These are phyloP conservation scores for Drosophila sp. DNA, from an alignment of 1,140 invertebrate genomes.

Conservation along the genomic window DNA sequence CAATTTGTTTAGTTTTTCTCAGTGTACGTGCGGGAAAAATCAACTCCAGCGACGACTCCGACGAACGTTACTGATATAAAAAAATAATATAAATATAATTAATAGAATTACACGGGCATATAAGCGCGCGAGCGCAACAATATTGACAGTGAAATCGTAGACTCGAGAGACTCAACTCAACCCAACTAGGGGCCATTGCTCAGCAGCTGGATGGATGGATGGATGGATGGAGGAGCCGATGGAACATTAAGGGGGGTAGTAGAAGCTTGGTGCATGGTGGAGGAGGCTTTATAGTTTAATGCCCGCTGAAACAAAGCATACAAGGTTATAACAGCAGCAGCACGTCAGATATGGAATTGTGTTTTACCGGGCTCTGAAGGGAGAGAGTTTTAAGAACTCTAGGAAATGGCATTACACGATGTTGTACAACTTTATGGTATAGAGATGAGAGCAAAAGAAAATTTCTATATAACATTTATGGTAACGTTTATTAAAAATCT, in stretches of 20 bases:
- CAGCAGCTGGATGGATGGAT: not conserved
- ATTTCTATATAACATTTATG: too few relatives aligned
- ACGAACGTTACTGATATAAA: not conserved
- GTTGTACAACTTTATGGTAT: not conserved
- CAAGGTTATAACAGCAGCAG: constrained; percentile 61
- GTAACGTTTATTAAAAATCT: not conserved
- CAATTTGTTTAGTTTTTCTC: not conserved
- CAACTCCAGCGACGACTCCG: not conserved
- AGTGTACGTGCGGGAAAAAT: constrained; percentile 21
- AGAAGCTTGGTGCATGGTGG: not conserved
- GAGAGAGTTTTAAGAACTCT: constrained; percentile 48
- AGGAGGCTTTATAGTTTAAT: constrained; percentile 57
- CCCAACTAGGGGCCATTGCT: constrained; percentile 11
- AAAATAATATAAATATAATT: constrained; percentile 55
- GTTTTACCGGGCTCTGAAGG: too few relatives aligned
- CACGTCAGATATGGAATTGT: not conserved
- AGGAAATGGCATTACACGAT: constrained; percentile 54
- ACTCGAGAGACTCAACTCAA: constrained; percentile 19
- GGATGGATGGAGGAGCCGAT: not conserved
- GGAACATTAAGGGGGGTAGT: too few relatives aligned
- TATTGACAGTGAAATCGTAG: constrained; percentile 80
- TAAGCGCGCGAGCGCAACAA: constrained; percentile 48
- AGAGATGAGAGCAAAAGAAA: not conserved
- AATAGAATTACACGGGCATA: constrained; percentile 69
- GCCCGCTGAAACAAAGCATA: constrained; percentile 70